Conservation (phyloP, 2,888 invertebrate genomes). For the Morpho helenor region DNA sequence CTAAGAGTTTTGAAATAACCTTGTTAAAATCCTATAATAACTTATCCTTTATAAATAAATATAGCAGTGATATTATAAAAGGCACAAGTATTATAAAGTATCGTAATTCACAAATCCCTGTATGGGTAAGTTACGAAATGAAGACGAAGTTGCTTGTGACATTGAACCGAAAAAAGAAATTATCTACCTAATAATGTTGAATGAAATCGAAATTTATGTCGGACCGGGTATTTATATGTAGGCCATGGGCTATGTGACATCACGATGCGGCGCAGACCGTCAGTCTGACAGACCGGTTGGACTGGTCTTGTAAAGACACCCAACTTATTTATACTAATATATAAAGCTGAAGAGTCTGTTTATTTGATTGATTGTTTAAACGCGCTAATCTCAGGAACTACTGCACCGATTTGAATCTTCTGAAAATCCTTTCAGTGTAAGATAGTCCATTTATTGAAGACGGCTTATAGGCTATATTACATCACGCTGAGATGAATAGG, state of each 20-base stretch:
- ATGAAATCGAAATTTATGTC: constrained; percentile 39
- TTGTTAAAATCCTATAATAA: not conserved
- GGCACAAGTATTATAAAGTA: constrained; percentile 5
- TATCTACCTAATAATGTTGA: constrained; percentile 21
- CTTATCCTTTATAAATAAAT: constrained; percentile 5
- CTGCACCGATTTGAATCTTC: too few relatives aligned
- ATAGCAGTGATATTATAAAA: constrained; percentile 2
- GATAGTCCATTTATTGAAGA: too few relatives aligned
- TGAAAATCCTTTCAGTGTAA: too few relatives aligned
- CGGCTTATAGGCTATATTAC: too few relatives aligned
- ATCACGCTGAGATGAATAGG: too few relatives aligned
- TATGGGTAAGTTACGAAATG: constrained; percentile 13
- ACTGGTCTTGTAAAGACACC: not conserved
- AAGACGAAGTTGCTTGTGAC: constrained; percentile 13
- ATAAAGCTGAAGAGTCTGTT: too few relatives aligned
- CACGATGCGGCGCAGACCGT: constrained; percentile 35
- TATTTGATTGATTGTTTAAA: too few relatives aligned
- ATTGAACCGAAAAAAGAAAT: constrained; percentile 19
- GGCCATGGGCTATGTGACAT: constrained; percentile 54
- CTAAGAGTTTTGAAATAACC: too few relatives aligned
- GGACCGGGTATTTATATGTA: constrained; percentile 18
- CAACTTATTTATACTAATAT: too few relatives aligned
- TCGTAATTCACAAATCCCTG: constrained; percentile 6
- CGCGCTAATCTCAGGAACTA: too few relatives aligned
- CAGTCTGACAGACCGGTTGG: constrained; percentile 8